Evolutionary conservation across 1,140 invertebrate genomes (phyloP).

Genomic region (Cotesia chilonis): DNA sequence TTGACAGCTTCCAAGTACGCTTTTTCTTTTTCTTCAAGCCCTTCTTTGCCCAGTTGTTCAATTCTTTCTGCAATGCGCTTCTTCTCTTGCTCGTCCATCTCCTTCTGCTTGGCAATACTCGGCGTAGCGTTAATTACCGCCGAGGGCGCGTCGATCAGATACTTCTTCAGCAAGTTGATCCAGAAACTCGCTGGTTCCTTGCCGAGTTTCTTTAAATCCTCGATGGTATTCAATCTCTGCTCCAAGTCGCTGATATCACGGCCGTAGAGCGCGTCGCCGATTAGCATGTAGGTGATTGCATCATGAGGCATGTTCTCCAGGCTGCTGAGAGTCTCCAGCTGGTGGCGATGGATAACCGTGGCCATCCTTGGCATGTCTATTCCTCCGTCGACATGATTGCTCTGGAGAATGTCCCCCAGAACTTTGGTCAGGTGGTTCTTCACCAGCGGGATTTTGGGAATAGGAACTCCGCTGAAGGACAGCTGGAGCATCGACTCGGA

Average conservation of each 20-base stretch:
- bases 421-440: conserved; percentile 70
- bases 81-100: conserved; percentile 73
- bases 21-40: conserved; percentile 72
- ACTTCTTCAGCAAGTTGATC: conserved; percentile 75
- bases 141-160: conserved; percentile 72
- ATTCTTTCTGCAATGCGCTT: conserved; percentile 73
- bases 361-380: conserved; percentile 81
- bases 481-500: conserved; percentile 75
- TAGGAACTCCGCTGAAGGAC: conserved; percentile 80
- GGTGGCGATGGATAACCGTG: conserved; percentile 76
- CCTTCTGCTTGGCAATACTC: conserved; percentile 69
- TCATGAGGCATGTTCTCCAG: conserved; percentile 82
- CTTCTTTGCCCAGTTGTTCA: conserved; percentile 71
- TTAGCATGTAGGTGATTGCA: conserved; percentile 77
- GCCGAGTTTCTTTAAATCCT: conserved; percentile 71
- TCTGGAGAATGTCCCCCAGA: conserved; percentile 64
- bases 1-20: conserved; percentile 75
- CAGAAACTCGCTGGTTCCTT: conserved; percentile 76
- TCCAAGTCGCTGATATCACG: conserved; percentile 73
- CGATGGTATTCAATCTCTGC: conserved; percentile 76
- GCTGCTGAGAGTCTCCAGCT: conserved; percentile 75
- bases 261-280: conserved; percentile 86
- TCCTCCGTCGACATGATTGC: conserved; percentile 61
- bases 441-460: conserved; percentile 72
- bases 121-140: conserved; percentile 68